Evolutionary conservation across 2,888 invertebrate species (phyloP).

Genomic region (Conops quadrifasciatus): DNA sequence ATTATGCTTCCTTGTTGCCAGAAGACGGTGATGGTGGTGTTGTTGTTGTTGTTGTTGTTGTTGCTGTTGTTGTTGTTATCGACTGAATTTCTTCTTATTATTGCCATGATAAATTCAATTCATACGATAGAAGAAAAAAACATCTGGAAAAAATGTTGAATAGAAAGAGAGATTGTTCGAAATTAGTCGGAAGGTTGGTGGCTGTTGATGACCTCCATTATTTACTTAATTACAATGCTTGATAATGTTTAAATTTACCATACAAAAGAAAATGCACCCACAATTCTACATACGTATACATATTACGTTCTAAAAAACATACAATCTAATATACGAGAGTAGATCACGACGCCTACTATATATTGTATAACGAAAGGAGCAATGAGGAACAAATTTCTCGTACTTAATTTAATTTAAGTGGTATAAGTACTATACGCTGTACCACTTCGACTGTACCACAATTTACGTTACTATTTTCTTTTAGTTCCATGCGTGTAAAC

Average conservation of each 20-base stretch:
- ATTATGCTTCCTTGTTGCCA: conserved; percentile 59
- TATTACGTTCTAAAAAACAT: too few species aligned
- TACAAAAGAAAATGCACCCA: neutral
- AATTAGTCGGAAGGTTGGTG: neutral
- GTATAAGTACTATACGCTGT: too few species aligned
- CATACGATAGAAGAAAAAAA: neutral
- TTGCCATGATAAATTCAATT: too few species aligned
- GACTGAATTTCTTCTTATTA: too few species aligned
- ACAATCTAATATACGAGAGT: too few species aligned
- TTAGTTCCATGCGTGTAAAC: too few species aligned
- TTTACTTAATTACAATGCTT: neutral
- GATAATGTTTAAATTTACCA: neutral
- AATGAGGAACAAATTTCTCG: too few species aligned
- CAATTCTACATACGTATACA: neutral
- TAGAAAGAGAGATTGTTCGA: neutral
- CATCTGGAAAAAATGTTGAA: neutral
- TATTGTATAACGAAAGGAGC: too few species aligned
- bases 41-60: neutral
- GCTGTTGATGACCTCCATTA: conserved; percentile 1
- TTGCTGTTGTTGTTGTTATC: neutral
- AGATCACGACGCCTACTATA: too few species aligned
- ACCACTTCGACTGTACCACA: too few species aligned
- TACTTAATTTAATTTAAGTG: too few species aligned
- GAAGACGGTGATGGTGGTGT: neutral
- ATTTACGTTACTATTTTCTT: too few species aligned